phyloP scores from a whole-genome alignment of 2,113 vertebrate genomes.

The Catharus fuscescens region DNA sequence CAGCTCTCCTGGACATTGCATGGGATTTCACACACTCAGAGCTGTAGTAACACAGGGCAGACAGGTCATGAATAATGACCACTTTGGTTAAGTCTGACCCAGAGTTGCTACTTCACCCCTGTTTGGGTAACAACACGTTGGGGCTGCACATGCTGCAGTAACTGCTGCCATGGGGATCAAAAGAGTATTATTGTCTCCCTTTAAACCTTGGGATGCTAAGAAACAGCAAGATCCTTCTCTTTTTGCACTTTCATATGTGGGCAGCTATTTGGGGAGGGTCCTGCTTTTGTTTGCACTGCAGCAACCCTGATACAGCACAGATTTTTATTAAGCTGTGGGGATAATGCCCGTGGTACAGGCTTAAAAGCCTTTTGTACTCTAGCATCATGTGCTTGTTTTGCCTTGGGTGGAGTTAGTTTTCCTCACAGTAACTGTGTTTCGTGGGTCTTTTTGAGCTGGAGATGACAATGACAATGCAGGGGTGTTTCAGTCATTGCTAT shows the following conservation, averaged over 20 bases:
- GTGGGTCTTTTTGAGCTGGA: background rate
- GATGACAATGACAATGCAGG: background rate
- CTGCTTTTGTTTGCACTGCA: background rate
- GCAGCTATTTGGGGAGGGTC: background rate
- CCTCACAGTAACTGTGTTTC: background rate
- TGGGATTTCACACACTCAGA: fast-evolving
- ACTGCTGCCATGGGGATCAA: background rate
- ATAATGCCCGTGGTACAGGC: background rate
- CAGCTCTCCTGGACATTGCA: background rate
- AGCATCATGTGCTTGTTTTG: background rate
- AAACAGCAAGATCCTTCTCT: fast-evolving
- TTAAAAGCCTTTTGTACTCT: background rate
- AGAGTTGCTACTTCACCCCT: background rate
- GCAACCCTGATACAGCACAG: background rate
- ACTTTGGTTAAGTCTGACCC: background rate
- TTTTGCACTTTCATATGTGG: background rate
- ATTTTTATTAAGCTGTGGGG: background rate
- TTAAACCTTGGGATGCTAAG: background rate
- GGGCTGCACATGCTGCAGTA: background rate
- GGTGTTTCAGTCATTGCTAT: background rate
- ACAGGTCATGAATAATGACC: background rate
- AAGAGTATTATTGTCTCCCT: background rate
- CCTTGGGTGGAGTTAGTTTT: background rate
- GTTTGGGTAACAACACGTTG: background rate
- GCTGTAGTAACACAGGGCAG: background rate